A percentile compares a stretch with the other conserved stretches of the same genome.
phyloP scores from a whole-genome alignment of 2,113 vertebrate genomes.

The Grammomys dolichurus region DNA sequence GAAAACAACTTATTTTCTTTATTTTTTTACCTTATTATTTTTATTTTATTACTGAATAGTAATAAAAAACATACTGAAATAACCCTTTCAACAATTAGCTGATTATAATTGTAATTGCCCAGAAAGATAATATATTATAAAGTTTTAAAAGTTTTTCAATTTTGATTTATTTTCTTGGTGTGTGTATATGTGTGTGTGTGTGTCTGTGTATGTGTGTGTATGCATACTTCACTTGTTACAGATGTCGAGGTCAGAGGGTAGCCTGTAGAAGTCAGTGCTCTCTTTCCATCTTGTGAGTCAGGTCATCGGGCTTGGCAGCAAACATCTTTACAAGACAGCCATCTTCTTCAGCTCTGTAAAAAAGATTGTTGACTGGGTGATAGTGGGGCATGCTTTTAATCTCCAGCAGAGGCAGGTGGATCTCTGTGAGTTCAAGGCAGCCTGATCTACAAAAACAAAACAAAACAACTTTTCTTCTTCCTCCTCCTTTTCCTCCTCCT shows the following conservation, averaged over 20 bases:
- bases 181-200: not conserved
- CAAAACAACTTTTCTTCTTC: too few species aligned
- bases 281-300: not conserved
- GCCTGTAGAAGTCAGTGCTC: not conserved
- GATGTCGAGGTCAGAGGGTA: not conserved
- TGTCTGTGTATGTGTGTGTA: not conserved
- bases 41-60: not conserved
- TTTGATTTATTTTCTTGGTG: not conserved
- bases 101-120: slow-evolving; percentile 60
- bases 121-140: slow-evolving; percentile 10
- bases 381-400: not conserved
- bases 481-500: too few species aligned
- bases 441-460: not conserved
- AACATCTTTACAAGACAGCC: not conserved
- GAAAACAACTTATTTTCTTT: not conserved
- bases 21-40: too few species aligned
- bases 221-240: too few species aligned
- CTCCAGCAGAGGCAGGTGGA: not conserved
- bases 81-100: slow-evolving; percentile 58
- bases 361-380: not conserved
- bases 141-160: not conserved
- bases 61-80: slow-evolving; percentile 50
- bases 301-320: not conserved
- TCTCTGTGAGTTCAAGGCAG: not conserved
- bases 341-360: not conserved